Evolutionary conservation across 1,140 invertebrate species (phyloP).

Genomic region (Macrostomum lignano): DNA sequence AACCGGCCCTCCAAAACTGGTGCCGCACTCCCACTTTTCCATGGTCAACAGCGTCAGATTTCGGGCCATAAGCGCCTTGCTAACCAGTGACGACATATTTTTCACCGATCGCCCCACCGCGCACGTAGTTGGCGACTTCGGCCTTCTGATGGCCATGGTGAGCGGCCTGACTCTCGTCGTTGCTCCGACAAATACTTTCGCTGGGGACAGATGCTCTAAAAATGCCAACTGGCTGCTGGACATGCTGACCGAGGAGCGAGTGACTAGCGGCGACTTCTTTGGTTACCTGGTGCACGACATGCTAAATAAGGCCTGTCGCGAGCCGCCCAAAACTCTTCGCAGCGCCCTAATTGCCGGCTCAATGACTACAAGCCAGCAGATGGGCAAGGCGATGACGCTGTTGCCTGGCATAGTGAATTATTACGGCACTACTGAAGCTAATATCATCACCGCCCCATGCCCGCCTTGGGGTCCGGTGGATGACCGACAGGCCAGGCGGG

Average conservation of each 20-base stretch:
- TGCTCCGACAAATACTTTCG: not conserved
- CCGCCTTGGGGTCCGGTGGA: not conserved
- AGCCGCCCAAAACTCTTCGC: not conserved
- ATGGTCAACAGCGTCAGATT: not conserved
- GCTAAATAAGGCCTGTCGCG: not conserved
- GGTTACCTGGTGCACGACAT: not conserved
- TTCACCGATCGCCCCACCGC: slow-evolving; percentile 1
- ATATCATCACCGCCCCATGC: not conserved
- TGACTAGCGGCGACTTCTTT: not conserved
- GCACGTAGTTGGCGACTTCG: not conserved
- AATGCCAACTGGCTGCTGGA: not conserved
- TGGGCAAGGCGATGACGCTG: too few relatives aligned
- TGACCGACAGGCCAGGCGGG: not conserved
- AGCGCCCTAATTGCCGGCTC: too few relatives aligned
- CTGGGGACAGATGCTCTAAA: not conserved
- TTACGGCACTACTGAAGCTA: not conserved
- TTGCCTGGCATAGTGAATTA: too few relatives aligned
- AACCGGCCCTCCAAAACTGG: too few relatives aligned
- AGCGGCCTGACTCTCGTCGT: too few relatives aligned
- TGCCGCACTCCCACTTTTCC: slow-evolving; percentile 3
- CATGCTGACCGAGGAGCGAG: not conserved
- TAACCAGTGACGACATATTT: not conserved
- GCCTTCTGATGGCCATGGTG: not conserved
- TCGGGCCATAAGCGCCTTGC: too few relatives aligned
- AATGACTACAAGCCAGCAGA: too few relatives aligned